Conservation (phyloP, 2,888 invertebrate species). For the Allolobophora icterica region DNA sequence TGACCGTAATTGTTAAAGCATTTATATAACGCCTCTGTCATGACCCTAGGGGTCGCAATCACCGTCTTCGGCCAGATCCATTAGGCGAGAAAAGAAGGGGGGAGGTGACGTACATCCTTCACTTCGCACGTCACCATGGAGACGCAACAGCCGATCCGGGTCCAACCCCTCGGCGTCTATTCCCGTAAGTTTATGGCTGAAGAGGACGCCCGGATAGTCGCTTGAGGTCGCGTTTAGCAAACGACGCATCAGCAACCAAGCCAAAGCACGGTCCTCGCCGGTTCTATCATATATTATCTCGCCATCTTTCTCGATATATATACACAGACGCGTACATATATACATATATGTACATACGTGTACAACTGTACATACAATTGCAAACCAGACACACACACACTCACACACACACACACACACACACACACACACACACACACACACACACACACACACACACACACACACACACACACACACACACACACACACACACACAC, state of each 20-base stretch:
- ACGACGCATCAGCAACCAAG: neutral
- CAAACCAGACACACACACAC: no score
- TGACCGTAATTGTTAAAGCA: no score
- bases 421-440: no score
- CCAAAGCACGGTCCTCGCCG: neutral
- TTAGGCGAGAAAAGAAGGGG: neutral
- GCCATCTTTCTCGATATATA: neutral
- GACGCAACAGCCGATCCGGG: neutral
- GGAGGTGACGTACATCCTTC: neutral
- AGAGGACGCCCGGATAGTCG: neutral
- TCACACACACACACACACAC: no score
- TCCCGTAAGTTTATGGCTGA: neutral
- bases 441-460: no score
- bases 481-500: no score
- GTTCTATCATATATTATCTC: neutral
- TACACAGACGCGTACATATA: neutral
- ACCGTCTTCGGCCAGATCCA: neutral
- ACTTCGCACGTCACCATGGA: neutral
- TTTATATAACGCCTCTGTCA: no score
- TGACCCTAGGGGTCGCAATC: neutral
- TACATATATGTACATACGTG: neutral
- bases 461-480: no score
- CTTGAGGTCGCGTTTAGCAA: neutral
- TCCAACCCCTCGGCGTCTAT: neutral
- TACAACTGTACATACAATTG: no score